Conservation (phyloP, 2,888 invertebrate species). For the Drosophila vallismaia region DNA sequence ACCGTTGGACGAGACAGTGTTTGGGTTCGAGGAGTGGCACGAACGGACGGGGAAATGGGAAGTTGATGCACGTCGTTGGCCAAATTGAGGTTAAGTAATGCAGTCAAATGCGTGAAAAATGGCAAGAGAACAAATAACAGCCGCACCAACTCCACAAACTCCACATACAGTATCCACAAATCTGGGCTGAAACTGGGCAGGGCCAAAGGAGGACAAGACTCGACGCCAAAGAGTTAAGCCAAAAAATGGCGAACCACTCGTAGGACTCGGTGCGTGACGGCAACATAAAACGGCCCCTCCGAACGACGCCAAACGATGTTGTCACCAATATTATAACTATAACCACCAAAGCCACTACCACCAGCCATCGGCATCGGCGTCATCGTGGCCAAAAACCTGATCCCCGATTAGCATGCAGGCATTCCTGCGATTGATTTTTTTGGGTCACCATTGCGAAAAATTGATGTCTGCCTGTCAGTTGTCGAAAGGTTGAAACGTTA, state of each 20-base stretch:
- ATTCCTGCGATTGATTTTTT: constrained; percentile 70
- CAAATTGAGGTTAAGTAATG: constrained; percentile 81
- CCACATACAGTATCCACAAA: not conserved
- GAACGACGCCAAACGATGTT: constrained; percentile 46
- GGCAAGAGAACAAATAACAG: constrained; percentile 42
- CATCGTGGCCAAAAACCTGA: constrained; percentile 40
- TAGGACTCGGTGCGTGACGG: constrained; percentile 73
- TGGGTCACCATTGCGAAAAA: constrained; percentile 59
- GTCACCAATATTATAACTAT: constrained; percentile 26
- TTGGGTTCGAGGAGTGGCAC: constrained; percentile 20
- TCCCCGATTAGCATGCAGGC: constrained; percentile 47
- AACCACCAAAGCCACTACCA: constrained; percentile 5
- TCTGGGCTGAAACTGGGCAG: constrained; percentile 21
- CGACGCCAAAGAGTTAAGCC: constrained; percentile 3
- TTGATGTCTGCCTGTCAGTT: constrained; percentile 37
- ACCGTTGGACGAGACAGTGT: constrained; percentile 27
- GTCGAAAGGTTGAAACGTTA: not conserved
- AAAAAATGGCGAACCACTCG: constrained; percentile 34
- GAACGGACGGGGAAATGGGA: constrained; percentile 21
- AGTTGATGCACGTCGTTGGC: constrained; percentile 66
- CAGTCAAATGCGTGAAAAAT: constrained; percentile 75
- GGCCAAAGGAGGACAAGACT: not conserved
- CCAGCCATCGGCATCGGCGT: constrained; percentile 15
- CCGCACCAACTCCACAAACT: constrained; percentile 7
- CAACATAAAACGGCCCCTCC: constrained; percentile 67